These are phyloP conservation scores for Climacteris rufus DNA, from an alignment of 2,113 vertebrate species.

Conservation along the genomic window DNA sequence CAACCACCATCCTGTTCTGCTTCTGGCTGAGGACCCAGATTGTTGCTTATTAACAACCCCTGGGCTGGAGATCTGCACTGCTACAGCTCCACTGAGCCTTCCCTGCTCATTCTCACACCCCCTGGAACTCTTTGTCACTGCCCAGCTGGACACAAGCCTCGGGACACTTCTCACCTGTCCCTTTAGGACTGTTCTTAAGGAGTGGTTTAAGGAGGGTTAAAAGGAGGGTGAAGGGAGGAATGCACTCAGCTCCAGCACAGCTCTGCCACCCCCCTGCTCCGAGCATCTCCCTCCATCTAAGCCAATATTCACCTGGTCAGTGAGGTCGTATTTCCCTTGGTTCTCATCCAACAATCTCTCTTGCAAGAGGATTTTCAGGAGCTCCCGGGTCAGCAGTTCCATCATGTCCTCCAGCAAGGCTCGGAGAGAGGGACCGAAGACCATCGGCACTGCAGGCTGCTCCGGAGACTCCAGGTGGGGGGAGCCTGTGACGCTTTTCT, in stretches of 20 bases:
- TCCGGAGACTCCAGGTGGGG: constrained; percentile 30
- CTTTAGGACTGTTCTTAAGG: not conserved
- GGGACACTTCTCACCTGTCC: not conserved
- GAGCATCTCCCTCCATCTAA: not conserved
- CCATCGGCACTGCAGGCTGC: constrained; percentile 2
- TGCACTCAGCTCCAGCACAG: not conserved
- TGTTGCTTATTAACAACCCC: not conserved
- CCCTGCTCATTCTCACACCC: not conserved
- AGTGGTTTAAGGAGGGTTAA: not conserved
- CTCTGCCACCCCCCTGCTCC: not conserved
- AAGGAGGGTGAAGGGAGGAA: not conserved
- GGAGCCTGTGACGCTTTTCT: constrained; percentile 80
- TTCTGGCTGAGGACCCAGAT: not conserved
- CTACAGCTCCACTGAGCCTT: not conserved
- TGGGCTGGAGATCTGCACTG: not conserved
- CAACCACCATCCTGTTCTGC: not conserved
- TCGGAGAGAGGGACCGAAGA: constrained; percentile 28
- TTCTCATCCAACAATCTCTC: constrained; percentile 67
- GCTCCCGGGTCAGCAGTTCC: constrained; percentile 71
- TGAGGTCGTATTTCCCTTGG: constrained; percentile 20
- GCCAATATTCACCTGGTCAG: constrained; percentile 72
- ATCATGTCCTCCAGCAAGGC: constrained; percentile 61
- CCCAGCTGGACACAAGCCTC: not conserved
- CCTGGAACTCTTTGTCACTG: not conserved
- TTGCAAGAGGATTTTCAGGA: constrained; percentile 71